Percentiles rank a stretch among this genome's conserved stretches.
Conservation (phyloP, 2,113 vertebrate species). For the Bos taurus region DNA sequence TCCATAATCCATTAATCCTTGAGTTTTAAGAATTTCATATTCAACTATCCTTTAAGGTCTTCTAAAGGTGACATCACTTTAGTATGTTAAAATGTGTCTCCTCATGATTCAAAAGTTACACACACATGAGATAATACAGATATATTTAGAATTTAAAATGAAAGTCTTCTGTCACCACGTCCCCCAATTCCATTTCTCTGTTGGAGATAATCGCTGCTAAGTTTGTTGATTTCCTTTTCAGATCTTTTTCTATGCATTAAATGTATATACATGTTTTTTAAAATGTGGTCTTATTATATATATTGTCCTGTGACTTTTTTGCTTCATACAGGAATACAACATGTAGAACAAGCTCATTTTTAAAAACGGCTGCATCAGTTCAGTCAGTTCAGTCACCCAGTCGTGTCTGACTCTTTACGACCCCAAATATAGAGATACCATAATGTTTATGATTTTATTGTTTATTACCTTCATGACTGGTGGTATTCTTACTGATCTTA, state of each 20-base stretch:
- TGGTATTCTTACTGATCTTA: not conserved
- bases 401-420: not conserved
- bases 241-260: not conserved
- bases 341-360: not conserved
- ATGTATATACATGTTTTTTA: not conserved
- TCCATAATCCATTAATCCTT: conserved; percentile 1
- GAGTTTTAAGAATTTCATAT: conserved; percentile 7
- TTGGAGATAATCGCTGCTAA: not conserved
- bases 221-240: conserved; percentile 16
- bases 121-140: not conserved
- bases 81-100: not conserved
- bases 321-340: not conserved
- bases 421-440: not conserved
- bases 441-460: not conserved
- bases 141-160: conserved; percentile 20
- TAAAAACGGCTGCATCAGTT: not conserved
- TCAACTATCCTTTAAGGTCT: not conserved
- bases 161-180: not conserved
- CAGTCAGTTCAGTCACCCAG: not conserved
- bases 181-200: not conserved
- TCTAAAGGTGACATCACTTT: not conserved
- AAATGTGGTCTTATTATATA: not conserved
- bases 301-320: not conserved
- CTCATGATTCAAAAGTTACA: not conserved
- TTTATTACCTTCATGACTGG: not conserved